phyloP scores from a whole-genome alignment of 2,797 vertebrate genomes.

The Paedocypris micromegethes region DNA sequence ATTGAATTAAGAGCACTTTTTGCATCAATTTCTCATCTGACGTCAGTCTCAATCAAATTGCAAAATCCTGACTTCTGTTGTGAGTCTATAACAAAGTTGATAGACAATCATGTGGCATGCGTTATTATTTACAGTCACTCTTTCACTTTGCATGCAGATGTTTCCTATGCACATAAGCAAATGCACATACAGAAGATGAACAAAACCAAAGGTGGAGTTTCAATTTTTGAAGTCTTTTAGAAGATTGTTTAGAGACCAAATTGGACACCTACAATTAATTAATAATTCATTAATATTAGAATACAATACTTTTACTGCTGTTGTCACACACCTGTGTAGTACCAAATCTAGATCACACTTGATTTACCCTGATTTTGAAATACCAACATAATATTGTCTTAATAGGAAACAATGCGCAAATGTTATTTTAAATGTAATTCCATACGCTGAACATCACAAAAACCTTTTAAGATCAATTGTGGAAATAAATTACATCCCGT shows the following conservation, averaged over 20 bases:
- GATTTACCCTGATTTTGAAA: no score
- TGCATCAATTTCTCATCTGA: background rate
- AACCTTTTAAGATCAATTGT: background rate
- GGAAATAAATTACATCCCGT: background rate
- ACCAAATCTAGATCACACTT: no score
- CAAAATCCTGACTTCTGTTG: conserved; percentile 7
- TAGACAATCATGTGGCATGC: conserved; percentile 28
- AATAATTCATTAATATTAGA: no score
- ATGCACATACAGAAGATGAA: conserved; percentile 26
- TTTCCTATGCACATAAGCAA: conserved; percentile 25
- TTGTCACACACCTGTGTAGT: no score
- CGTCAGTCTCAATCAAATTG: conserved; percentile 2
- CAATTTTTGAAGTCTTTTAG: conserved; percentile 5
- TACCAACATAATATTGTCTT: background rate
- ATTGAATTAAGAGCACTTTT: conserved; percentile 9
- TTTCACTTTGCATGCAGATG: conserved; percentile 34
- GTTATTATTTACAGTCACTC: conserved; percentile 30
- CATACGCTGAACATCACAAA: conserved; percentile 14
- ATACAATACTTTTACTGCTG: no score
- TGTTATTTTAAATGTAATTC: conserved; percentile 10
- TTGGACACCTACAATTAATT: no score
- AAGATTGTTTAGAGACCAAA: no score
- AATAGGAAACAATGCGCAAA: conserved; percentile 21
- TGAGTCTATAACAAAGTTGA: conserved; percentile 12
- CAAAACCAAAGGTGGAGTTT: conserved; percentile 8